Evolutionary conservation across 2,113 vertebrate species (phyloP).

Genomic region (Pampusana beccarii): DNA sequence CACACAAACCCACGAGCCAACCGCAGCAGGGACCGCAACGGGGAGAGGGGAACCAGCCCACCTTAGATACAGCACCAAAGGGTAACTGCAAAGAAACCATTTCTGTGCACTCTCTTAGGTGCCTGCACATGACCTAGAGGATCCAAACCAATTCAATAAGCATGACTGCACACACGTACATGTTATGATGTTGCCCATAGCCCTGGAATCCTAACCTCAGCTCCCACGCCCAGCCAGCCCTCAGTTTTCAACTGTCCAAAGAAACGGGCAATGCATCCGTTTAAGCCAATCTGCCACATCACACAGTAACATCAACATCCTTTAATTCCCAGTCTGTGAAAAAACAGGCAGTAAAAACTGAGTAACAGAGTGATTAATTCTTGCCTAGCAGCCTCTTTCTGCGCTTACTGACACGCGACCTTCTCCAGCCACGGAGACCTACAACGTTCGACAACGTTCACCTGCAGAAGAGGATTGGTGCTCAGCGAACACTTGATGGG

Average conservation of each 20-base stretch:
- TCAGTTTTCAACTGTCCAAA: background rate
- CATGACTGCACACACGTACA: background rate
- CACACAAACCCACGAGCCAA: background rate
- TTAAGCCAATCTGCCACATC: background rate
- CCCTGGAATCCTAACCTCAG: background rate
- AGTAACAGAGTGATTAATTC: too few species aligned
- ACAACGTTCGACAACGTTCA: background rate
- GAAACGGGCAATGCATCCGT: background rate
- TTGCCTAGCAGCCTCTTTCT: background rate
- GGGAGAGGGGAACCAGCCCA: background rate
- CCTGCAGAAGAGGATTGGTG: background rate
- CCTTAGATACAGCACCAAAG: accelerated
- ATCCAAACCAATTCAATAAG: background rate
- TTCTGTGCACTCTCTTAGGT: background rate
- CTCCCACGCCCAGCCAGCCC: accelerated
- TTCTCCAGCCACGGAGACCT: background rate
- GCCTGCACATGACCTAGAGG: background rate
- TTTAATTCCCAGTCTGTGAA: background rate
- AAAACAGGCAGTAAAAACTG: accelerated
- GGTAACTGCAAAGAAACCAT: background rate
- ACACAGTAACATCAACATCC: background rate
- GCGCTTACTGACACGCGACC: background rate
- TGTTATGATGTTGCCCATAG: too few species aligned
- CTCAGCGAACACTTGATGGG: background rate
- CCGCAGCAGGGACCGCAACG: background rate